These are phyloP conservation scores for Epicampocera succincta DNA, from an alignment of 2,888 invertebrate genomes.

Conservation along the genomic window DNA sequence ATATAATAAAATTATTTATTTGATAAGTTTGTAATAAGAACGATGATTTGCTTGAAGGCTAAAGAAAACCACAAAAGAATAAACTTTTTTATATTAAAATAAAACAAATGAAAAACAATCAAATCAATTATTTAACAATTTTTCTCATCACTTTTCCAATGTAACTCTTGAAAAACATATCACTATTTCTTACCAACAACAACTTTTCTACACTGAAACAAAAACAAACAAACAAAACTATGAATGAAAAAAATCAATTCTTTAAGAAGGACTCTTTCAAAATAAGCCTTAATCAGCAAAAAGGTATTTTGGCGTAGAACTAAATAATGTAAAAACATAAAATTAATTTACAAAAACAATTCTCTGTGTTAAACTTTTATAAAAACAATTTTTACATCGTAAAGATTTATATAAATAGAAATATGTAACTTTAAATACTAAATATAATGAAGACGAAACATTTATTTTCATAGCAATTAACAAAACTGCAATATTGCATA, in stretches of 20 bases:
- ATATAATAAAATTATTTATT: constrained; percentile 21
- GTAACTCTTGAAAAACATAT: constrained; percentile 60
- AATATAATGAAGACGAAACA: constrained; percentile 12
- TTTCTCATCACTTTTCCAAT: constrained; percentile 42
- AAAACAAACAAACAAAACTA: not conserved
- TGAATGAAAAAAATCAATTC: no score
- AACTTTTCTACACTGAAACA: constrained; percentile 18
- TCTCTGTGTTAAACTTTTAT: constrained; percentile 49
- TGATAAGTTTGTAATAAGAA: constrained; percentile 38
- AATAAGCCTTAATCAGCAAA: constrained; percentile 63
- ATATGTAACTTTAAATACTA: constrained; percentile 27
- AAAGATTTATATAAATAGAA: constrained; percentile 3
- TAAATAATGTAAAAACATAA: constrained; percentile 26
- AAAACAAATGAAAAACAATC: constrained; percentile 50
- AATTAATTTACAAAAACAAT: constrained; percentile 17
- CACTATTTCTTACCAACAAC: constrained; percentile 69
- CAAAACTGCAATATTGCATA: constrained; percentile 57
- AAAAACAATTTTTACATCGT: constrained; percentile 70
- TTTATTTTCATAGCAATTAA: constrained; percentile 33
- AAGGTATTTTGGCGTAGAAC: constrained; percentile 68
- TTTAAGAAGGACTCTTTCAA: constrained; percentile 33
- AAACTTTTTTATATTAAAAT: constrained; percentile 40
- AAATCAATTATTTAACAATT: constrained; percentile 56
- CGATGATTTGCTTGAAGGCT: constrained; percentile 2
- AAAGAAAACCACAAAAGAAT: constrained; percentile 46